phyloP scores from a whole-genome alignment of 2,888 invertebrate species.

The Ophion ventricosus region DNA sequence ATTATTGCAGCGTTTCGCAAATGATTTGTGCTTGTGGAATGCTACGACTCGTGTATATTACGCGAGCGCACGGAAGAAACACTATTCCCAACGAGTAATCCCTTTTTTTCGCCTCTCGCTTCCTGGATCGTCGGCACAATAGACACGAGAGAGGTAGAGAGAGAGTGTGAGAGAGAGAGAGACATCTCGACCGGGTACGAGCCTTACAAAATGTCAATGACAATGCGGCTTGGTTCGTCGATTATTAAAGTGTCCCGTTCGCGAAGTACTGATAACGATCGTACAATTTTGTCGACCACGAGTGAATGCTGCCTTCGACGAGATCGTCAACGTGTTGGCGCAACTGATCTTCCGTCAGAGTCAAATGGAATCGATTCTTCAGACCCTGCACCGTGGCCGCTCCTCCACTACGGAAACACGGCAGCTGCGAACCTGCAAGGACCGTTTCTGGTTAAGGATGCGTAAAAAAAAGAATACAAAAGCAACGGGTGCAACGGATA shows the following conservation, averaged over 20 bases:
- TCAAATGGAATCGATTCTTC: conserved; percentile 97
- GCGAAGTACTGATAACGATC: conserved; percentile 99
- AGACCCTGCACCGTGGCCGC: conserved; percentile 95
- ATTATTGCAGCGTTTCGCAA: conserved; percentile 53
- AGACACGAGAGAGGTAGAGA: background rate
- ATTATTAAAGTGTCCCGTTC: conserved; percentile 93
- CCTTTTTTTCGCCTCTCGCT: conserved; percentile 17
- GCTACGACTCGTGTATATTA: conserved; percentile 70
- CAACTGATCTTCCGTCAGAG: conserved; percentile 97
- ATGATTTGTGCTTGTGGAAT: conserved; percentile 77
- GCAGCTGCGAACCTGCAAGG: conserved; percentile 93
- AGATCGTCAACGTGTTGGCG: conserved; percentile 95
- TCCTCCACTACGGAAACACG: conserved; percentile 98
- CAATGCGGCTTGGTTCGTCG: conserved; percentile 36
- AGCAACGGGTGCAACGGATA: background rate
- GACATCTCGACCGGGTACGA: conserved; percentile 57
- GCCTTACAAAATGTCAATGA: conserved; percentile 48
- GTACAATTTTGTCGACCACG: conserved; percentile 98
- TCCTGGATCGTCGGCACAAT: conserved; percentile 24
- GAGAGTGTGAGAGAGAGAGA: conserved; percentile 2
- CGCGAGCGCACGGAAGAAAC: conserved; percentile 71
- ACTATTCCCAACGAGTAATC: conserved; percentile 63
- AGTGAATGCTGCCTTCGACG: conserved; percentile 97
- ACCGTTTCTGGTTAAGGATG: background rate
- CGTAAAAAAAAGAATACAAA: background rate